Evolutionary conservation across 1,140 invertebrate genomes (phyloP).

Genomic region (Drosophila ogumai): DNA sequence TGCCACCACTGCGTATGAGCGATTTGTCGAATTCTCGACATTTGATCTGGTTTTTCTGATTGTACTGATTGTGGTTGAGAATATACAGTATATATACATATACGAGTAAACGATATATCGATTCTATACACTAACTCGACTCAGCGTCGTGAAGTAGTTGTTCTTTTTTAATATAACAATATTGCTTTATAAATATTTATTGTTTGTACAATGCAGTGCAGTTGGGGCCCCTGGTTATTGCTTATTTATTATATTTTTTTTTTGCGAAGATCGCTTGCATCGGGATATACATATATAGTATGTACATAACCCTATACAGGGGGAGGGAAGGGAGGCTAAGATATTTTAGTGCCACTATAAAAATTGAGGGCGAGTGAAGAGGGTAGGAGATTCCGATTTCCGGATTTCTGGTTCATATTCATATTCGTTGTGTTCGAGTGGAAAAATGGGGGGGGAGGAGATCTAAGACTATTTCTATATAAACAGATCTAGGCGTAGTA

Average conservation of each 20-base stretch:
- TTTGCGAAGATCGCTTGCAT: slow-evolving; percentile 27
- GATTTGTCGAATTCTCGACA: slow-evolving; percentile 61
- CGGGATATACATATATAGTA: slow-evolving; percentile 33
- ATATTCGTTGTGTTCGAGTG: slow-evolving; percentile 38
- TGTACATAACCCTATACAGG: slow-evolving; percentile 18
- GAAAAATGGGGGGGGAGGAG: slow-evolving; percentile 1
- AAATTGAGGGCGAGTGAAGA: slow-evolving; percentile 19
- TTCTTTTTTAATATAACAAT: slow-evolving; percentile 4
- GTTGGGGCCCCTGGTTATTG: slow-evolving; percentile 27
- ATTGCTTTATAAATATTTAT: slow-evolving; percentile 48
- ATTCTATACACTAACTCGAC: slow-evolving; percentile 67
- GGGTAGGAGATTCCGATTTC: slow-evolving; percentile 16
- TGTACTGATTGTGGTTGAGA: slow-evolving; percentile 39
- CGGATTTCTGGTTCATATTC: slow-evolving; percentile 19
- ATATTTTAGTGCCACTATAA: slow-evolving; percentile 62
- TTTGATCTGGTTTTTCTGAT: slow-evolving; percentile 69
- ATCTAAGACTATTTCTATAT: slow-evolving; percentile 20
- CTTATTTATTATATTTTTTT: neutral
- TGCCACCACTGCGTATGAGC: slow-evolving; percentile 84
- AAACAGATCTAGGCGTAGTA: slow-evolving; percentile 24
- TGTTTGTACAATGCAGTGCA: slow-evolving; percentile 51
- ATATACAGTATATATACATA: slow-evolving; percentile 62
- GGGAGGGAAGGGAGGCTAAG: neutral
- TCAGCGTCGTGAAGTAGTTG: slow-evolving; percentile 48
- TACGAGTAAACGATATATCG: slow-evolving; percentile 42